phyloP scores from a whole-genome alignment of 1,140 invertebrate genomes.

The Gryllus bimaculatus region DNA sequence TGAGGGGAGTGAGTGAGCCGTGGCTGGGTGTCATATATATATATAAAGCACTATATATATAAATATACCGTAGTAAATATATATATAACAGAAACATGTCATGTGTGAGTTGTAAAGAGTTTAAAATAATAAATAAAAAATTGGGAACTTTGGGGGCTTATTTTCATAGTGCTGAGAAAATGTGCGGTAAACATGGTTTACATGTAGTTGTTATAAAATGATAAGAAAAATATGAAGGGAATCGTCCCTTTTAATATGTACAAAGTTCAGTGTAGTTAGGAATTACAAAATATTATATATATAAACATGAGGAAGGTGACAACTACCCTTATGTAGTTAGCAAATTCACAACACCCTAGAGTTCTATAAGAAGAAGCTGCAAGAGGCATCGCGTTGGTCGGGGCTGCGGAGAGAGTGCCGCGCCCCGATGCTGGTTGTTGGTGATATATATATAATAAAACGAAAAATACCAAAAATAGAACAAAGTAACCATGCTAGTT shows the following conservation, averaged over 20 bases:
- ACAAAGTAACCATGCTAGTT: constrained; percentile 13
- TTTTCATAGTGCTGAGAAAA: constrained; percentile 19
- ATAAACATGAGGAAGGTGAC: constrained; percentile 13
- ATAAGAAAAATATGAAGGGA: constrained; percentile 14
- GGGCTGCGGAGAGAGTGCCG: not conserved
- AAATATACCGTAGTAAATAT: constrained; percentile 15
- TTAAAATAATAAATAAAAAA: constrained; percentile 14
- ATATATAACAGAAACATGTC: constrained; percentile 13
- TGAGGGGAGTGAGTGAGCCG: not conserved
- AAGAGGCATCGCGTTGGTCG: not conserved
- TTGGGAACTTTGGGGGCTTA: constrained; percentile 20
- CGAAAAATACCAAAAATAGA: constrained; percentile 21
- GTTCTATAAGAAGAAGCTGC: not conserved
- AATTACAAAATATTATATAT: not conserved
- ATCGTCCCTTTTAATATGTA: constrained; percentile 16
- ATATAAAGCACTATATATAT: constrained; percentile 18
- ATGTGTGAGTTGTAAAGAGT: constrained; percentile 19
- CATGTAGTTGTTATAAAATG: constrained; percentile 19
- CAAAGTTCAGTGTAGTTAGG: constrained; percentile 20
- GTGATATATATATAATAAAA: constrained; percentile 20
- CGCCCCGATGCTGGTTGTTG: constrained; percentile 15
- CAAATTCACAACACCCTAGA: constrained; percentile 18
- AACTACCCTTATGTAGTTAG: constrained; percentile 18
- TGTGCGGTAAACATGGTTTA: constrained; percentile 9
- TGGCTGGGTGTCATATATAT: constrained; percentile 12